Evolutionary conservation across 2,888 invertebrate genomes (phyloP), one percentile per base, ranked within the genome.

Genomic region (Smittia sp.): DNA sequence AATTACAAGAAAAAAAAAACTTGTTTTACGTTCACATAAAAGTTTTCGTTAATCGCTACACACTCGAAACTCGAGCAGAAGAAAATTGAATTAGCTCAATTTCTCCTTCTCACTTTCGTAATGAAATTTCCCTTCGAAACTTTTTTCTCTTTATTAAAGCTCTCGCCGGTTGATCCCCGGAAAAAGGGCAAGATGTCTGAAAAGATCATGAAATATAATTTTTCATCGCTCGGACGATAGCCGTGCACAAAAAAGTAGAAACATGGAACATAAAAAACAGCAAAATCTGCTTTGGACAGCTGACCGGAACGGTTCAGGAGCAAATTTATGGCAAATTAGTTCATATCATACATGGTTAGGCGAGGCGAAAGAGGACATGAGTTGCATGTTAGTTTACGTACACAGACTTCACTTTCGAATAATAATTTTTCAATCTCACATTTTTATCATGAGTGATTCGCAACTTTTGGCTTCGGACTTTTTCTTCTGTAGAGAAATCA

Each of bases 301-400:
- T 62, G 62, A 62, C 72, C 72, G 62, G 58, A 54, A 20, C 58
- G 58, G n/a, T 63, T 63, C 27, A 1, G 11, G n/a, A 25, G 25
- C 22, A 72, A 72, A 72, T 72, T 72, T 72, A 72, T 72, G 72
- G 72, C 72, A 62, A 72, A 72, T 72, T 72, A 72, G 72, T 72
- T 72, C 25, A 25, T n/a, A 58, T 32, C 72, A 72, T 72, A 62
- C 62, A 62, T 72, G 62, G 54, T 62, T 52, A 25, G 15, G 32
- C 22, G 63, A 63, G 9, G 1, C 7, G n/a, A 25, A 27, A 27
- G 20, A 32, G 32, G 72, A 62, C 62, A 72, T 72, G 72, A 72
- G 27, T 72, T 62, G 62, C 72, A 72, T 72, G 72, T 52, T 72
- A 20, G 27, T 27, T 7, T 39, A 62, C 24, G 24, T 52, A 52